Evolutionary conservation across 2,888 invertebrate genomes (phyloP), one percentile per base, ranked within the genome.

Genomic region (Carabus problematicus): DNA sequence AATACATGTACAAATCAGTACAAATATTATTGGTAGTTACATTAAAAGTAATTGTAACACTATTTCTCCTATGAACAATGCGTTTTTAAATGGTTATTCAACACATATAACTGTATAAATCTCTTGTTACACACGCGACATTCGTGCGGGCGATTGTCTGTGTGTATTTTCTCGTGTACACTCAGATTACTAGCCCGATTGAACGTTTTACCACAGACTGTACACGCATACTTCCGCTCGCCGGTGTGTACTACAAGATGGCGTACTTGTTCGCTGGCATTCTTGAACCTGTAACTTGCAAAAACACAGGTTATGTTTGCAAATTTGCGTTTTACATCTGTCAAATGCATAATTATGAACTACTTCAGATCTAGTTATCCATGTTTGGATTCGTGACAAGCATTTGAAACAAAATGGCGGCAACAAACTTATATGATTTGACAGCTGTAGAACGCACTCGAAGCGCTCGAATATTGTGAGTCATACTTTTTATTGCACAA

Each of bases 111-210:
- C 11, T 49, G 49, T 49, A 49, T 49, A 3, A 49, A 49, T 9
- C 49, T 8, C 9, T 18, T 14, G 14, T 18, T n/a, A 49, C 49
- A 49, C 14, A 49, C 18, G 8, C 8, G 14, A 11, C 49, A 49
- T 2, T 8, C 49, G 18, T 49, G 49, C 3, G 49, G 49, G 0
- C 49, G 49, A 8, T 8, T 18, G 14, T n/a, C 49, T 18, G 49
- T 49, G 49, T 49, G 49, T 8, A 49, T 49, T 49, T 49, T 49
- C 18, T 18, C 11, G 49, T 49, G 49, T 16, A 49, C 49, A 16
- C 9, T 9, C 18, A 49, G 18, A 49, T 14, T 49, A 16, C 16
- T 16, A 8, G 14, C 18, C 11, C 49, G 14, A n/a, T 49, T 49
- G 18, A 49, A 49, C 2, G 49, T 8, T 49, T 49, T 49, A 18